Evolutionary conservation across 2,797 vertebrate species (phyloP).

Genomic region (Morelia viridis): DNA sequence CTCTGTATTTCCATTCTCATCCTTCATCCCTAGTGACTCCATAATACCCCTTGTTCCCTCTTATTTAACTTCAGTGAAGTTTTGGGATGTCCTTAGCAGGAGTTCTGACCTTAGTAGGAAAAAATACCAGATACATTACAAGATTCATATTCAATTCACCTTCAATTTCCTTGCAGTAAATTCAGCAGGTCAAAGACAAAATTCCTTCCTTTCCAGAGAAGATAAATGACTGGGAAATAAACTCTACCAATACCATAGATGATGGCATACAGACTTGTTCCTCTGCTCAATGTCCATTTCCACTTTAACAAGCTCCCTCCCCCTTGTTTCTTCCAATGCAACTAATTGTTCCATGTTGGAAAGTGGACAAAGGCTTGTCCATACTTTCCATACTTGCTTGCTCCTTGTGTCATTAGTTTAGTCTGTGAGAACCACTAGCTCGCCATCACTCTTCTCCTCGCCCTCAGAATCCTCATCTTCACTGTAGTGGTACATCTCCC

Average conservation of each 20-base stretch:
- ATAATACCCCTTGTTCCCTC: neutral
- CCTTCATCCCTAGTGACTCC: neutral
- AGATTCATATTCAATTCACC: neutral
- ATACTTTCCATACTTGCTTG: neutral
- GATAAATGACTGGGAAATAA: neutral
- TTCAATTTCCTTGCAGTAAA: neutral
- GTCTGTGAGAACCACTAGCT: constrained; percentile 93
- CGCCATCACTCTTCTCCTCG: constrained; percentile 90
- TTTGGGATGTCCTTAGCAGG: neutral
- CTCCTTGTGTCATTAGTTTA: constrained; percentile 65
- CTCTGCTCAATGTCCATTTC: neutral
- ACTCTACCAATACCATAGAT: neutral
- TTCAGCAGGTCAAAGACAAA: neutral
- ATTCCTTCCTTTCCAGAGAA: neutral
- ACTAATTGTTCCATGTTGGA: neutral
- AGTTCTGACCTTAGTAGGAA: neutral
- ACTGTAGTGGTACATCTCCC: constrained; percentile 82
- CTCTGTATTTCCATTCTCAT: neutral
- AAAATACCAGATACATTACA: neutral
- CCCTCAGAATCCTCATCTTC: constrained; percentile 90
- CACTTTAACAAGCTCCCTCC: neutral
- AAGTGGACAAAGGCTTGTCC: neutral
- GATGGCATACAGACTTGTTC: neutral
- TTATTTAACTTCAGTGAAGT: neutral
- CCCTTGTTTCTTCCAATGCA: neutral